Evolutionary conservation across 2,113 vertebrate species (phyloP).

Genomic region (Cricetomys ansorgei): DNA sequence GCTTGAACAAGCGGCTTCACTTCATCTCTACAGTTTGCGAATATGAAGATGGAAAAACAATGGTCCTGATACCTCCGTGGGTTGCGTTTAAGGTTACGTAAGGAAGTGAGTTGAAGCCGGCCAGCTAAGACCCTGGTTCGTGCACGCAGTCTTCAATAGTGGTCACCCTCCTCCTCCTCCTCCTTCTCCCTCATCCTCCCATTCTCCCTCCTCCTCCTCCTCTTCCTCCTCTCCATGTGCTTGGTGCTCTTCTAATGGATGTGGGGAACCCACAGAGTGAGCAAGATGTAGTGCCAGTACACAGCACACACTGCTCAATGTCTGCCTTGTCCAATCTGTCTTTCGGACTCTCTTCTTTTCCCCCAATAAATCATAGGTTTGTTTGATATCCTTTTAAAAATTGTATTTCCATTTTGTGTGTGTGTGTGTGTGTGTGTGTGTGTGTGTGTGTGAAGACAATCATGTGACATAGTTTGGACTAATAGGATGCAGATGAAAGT

Average conservation of each 20-base stretch:
- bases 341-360: not conserved
- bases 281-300: too few species aligned
- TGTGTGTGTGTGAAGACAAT: not conserved
- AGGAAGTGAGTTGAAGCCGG: not conserved
- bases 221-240: fast-evolving
- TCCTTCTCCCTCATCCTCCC: not conserved
- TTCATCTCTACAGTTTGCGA: not conserved
- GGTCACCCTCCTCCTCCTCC: not conserved
- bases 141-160: not conserved
- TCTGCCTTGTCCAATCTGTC: not conserved
- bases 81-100: not conserved
- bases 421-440: too few species aligned
- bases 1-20: not conserved
- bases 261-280: not conserved
- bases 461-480: not conserved
- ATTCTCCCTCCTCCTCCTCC: fast-evolving
- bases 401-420: not conserved
- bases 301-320: not conserved
- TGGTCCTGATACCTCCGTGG: not conserved
- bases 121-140: not conserved
- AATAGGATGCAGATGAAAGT: not conserved
- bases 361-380: not conserved
- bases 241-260: not conserved
- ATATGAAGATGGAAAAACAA: not conserved
- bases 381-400: not conserved